Evolutionary conservation across 2,113 vertebrate species (phyloP).

Genomic region (Sardina pilchardus): DNA sequence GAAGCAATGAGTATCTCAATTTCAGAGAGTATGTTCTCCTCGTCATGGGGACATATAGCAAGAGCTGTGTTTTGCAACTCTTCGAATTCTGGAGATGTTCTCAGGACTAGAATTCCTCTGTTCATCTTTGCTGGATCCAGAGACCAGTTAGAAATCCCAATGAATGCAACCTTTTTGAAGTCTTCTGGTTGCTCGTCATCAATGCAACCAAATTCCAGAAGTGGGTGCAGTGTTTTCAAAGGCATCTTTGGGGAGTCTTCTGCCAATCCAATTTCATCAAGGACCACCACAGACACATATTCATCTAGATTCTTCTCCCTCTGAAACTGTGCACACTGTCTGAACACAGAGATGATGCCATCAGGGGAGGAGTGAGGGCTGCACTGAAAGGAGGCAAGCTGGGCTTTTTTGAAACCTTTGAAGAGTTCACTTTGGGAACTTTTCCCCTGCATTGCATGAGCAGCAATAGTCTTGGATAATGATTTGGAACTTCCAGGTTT

Average conservation of each 20-base stretch:
- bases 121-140: conserved; percentile 66
- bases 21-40: neutral
- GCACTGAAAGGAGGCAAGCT: conserved; percentile 60
- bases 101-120: conserved; percentile 59
- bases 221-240: conserved; percentile 59
- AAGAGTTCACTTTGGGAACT: conserved; percentile 43
- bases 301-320: conserved; percentile 50
- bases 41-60: conserved; percentile 50
- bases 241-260: conserved; percentile 64
- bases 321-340: conserved; percentile 59
- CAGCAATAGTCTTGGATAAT: conserved; percentile 81
- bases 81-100: conserved; percentile 41
- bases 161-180: conserved; percentile 58
- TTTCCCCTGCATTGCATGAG: conserved; percentile 61
- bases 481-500: conserved; percentile 87
- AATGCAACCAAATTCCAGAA: conserved; percentile 58
- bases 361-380: conserved; percentile 60
- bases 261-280: conserved; percentile 61
- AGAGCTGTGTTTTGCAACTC: conserved; percentile 56
- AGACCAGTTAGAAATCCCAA: conserved; percentile 66
- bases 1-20: conserved; percentile 40
- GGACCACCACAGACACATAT: conserved; percentile 56
- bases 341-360: conserved; percentile 58
- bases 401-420: conserved; percentile 54
- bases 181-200: conserved; percentile 49